Percentiles rank a stretch among this genome's conserved stretches.
These are phyloP conservation scores for Cotesia chilonis DNA, from an alignment of 1,140 invertebrate genomes.

Conservation along the genomic window DNA sequence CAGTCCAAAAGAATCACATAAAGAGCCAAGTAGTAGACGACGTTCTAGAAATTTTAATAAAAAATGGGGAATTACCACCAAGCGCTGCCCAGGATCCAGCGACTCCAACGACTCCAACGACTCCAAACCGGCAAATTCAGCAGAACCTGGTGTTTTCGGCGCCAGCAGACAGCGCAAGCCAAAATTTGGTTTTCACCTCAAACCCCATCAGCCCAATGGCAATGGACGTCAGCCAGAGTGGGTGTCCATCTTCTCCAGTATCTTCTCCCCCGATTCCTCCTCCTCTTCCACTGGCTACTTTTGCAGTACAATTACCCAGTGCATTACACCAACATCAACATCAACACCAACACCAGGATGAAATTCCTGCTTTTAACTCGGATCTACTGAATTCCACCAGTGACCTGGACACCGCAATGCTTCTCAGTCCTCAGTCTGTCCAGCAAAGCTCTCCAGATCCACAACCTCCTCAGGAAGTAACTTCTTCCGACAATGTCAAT, in stretches of 20 bases:
- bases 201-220: slow-evolving; percentile 63
- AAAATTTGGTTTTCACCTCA: slow-evolving; percentile 57
- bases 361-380: slow-evolving; percentile 50
- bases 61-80: slow-evolving; percentile 90
- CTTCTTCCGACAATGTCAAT: slow-evolving; percentile 60
- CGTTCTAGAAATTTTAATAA: slow-evolving; percentile 93
- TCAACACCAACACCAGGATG: slow-evolving; percentile 44
- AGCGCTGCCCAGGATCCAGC: slow-evolving; percentile 83
- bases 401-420: slow-evolving; percentile 56
- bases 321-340: slow-evolving; percentile 50
- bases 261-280: slow-evolving; percentile 62
- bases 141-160: slow-evolving; percentile 61
- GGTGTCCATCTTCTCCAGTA: slow-evolving; percentile 54
- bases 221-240: slow-evolving; percentile 60
- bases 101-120: slow-evolving; percentile 77
- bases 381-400: slow-evolving; percentile 51
- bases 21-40: slow-evolving; percentile 92
- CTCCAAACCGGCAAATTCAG: slow-evolving; percentile 62
- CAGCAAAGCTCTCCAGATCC: slow-evolving; percentile 59
- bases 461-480: slow-evolving; percentile 62
- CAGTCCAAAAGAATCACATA: slow-evolving; percentile 68
- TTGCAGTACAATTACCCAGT: slow-evolving; percentile 64
- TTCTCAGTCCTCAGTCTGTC: slow-evolving; percentile 56
- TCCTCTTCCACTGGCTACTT: slow-evolving; percentile 63
- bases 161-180: slow-evolving; percentile 55